Evolutionary conservation across 2,113 vertebrate species (phyloP).

Genomic region (Ammospiza caudacuta): DNA sequence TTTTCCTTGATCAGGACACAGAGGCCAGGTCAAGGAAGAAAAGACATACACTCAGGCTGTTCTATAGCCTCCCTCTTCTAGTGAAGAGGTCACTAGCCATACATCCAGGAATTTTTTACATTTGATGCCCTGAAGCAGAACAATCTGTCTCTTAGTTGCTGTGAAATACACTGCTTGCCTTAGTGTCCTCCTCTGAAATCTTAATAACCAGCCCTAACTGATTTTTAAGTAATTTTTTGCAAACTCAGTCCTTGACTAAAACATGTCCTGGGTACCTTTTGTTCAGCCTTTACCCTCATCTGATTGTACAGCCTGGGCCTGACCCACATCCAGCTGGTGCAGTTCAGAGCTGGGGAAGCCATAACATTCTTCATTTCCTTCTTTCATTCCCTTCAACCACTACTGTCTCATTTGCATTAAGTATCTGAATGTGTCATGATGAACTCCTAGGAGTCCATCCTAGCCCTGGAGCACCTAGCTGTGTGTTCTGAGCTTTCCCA

Average conservation of each 20-base stretch:
- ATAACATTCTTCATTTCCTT: not conserved
- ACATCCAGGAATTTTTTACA: not conserved
- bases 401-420: not conserved
- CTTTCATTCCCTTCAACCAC: not conserved
- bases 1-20: not conserved
- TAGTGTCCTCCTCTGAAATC: not conserved
- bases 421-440: not conserved
- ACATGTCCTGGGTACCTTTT: not conserved
- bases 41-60: not conserved
- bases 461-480: not conserved
- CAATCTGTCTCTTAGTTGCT: not conserved
- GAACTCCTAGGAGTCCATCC: not conserved
- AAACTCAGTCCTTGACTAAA: not conserved
- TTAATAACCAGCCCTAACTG: not conserved
- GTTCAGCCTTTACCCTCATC: not conserved
- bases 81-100: not conserved
- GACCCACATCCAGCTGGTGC: fast-evolving
- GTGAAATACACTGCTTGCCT: not conserved
- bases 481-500: not conserved
- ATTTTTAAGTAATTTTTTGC: not conserved
- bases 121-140: not conserved
- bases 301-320: not conserved
- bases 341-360: not conserved
- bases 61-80: not conserved
- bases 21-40: not conserved